Evolutionary conservation across 23 tunicate species (phyloP), one percentile per base, ranked within the genome.

Genomic region (Corella eumyota): DNA sequence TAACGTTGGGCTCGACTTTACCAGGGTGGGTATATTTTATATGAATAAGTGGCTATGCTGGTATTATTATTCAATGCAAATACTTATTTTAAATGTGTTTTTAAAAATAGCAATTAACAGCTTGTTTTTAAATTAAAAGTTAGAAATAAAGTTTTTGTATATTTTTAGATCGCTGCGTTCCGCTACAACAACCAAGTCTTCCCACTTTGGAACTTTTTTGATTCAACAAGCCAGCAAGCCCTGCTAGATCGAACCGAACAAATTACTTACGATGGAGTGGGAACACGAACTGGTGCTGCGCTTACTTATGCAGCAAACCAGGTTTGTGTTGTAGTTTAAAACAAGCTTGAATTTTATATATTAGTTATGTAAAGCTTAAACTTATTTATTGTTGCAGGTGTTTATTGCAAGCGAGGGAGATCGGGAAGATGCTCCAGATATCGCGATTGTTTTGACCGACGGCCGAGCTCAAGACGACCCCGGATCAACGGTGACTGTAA

Each of bases 381-480:
- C n/a, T n/a, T n/a, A n/a, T n/a, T n/a, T n/a, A n/a, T n/a, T n/a
- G n/a, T n/a, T n/a, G n/a, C n/a, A n/a, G n/a, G 31, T 62, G 24
- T 73, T 88, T 34, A 40, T 62, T 17, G 61, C 50, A 11, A 28
- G 32, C 3, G 59, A 64, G 9, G 90, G 85, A 23, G 56, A 88
- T 53, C 69, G 96, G 37, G 59, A 58, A 4, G 72, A 53, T 34
- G 73, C 79, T 32, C 68, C 88, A 1, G 76, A 73, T 55, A n/a
- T 79, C 13, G 96, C 78, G 13, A 50, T 88, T 55, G 88, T 88
- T 22, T 50, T 88, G 27, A 88, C 96, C 27, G 96, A 88, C 36
- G 96, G 96, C 30, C 67, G 71, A 68, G 82, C 96, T 1, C 96
- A 88, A 36, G 96, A 88, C 58, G 54, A 72, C 23, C 81, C 96